Evolutionary conservation across 2,797 vertebrate species (phyloP).

Genomic region (Threskiornis aethiopicus): DNA sequence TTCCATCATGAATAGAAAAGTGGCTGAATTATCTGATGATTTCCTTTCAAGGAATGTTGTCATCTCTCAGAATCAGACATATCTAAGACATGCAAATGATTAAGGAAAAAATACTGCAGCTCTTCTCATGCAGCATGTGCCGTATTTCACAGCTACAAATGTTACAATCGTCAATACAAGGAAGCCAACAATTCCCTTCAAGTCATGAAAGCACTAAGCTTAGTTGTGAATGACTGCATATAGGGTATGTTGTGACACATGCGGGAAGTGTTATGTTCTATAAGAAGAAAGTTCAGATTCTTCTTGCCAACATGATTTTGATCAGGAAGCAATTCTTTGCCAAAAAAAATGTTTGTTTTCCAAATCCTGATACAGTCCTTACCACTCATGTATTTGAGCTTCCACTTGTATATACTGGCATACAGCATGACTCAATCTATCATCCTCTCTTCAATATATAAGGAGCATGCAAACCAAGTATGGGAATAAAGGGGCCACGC

Average conservation of each 20-base stretch:
- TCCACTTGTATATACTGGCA: background rate
- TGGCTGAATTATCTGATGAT: background rate
- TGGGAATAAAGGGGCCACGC: background rate
- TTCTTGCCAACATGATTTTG: background rate
- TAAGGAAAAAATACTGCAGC: background rate
- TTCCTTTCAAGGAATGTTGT: background rate
- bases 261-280: background rate
- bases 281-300: background rate
- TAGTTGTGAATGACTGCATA: background rate
- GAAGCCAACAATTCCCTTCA: slow-evolving; percentile 1
- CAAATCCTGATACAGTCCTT: background rate
- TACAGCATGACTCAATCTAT: background rate
- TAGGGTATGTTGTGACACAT: background rate
- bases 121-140: background rate
- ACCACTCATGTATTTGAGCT: background rate
- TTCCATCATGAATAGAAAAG: background rate
- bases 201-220: background rate
- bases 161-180: background rate
- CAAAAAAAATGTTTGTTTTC: background rate
- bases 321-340: background rate
- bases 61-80: background rate
- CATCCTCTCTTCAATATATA: background rate
- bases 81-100: background rate
- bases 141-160: background rate
- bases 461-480: background rate